Evolutionary conservation across 1,140 invertebrate species (phyloP), one percentile per base, ranked within the genome.

Genomic region (Calycopis cecrops): DNA sequence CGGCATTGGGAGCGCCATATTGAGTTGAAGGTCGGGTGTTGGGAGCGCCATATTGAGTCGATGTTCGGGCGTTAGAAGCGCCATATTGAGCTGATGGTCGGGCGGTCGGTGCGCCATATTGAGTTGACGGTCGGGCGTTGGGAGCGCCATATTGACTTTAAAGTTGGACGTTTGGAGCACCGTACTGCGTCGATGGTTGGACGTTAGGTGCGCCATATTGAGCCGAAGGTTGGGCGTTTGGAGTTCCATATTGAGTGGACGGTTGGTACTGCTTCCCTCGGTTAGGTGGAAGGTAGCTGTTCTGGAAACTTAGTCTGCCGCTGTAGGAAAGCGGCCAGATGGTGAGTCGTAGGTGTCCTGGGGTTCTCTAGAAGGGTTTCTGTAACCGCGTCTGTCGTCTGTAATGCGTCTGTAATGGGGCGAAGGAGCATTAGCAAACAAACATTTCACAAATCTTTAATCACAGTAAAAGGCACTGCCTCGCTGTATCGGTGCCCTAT

Each of bases 321-420:
- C 62, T 66, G 9, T 14, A 75, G 67, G 9, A 66, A 16, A 67
- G 74, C n/a, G 67, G 77, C 42, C 69, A 65, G 63, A 14, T 44
- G 40, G 14, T 7, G 21, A 6, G 21, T 3, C 2, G 21, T 28
- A 28, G 21, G 21, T 28, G 21, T 6, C 6, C 21, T 28, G 2
- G 21, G 21, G 21, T 2, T 2, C 2, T 28, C 21, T 28, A 3
- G 35, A 37, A 4, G 35, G 3, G 35, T 3, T 37, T 37, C 9
- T 8, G 11, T 37, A 10, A 9, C 21, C 6, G 6, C 6, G 21
- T 3, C 6, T 2, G 21, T 28, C 21, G 2, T 28, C 21, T 28
- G 21, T 28, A 28, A 28, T n/a, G n/a, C n/a, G n/a, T n/a, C n/a
- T n/a, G n/a, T 28, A 28, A 6, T 3, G 21, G 21, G 21, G 6